phyloP scores from a whole-genome alignment of 2,113 vertebrate species.

The Halcyon malimbica region DNA sequence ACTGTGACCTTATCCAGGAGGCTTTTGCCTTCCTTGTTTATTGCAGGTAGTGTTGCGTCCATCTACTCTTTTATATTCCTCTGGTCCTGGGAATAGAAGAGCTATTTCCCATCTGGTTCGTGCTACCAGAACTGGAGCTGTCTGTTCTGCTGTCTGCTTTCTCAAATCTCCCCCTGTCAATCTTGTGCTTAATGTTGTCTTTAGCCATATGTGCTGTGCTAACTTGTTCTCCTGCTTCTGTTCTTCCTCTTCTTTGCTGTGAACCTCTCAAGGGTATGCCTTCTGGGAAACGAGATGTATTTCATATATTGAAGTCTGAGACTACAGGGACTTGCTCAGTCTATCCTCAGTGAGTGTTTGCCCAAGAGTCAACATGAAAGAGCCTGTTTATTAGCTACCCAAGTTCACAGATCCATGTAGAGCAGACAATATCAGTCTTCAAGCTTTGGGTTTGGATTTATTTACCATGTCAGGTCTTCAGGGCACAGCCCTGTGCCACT shows the following conservation, averaged over 20 bases:
- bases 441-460: neutral
- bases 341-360: neutral
- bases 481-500: neutral
- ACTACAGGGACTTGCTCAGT: neutral
- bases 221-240: neutral
- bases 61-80: neutral
- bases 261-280: neutral
- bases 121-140: neutral
- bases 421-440: neutral
- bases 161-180: neutral
- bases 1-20: neutral
- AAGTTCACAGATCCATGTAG: neutral
- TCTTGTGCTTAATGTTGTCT: neutral
- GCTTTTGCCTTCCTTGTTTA: neutral
- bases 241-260: neutral
- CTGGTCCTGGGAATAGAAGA: constrained; percentile 6
- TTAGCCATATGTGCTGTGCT: constrained; percentile 4
- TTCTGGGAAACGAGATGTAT: neutral
- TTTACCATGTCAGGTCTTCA: neutral
- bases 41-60: neutral
- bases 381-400: neutral
- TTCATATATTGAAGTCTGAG: neutral
- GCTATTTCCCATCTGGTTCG: constrained; percentile 11
- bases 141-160: neutral
- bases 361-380: neutral